Percentiles rank a stretch among this genome's conserved stretches.
phyloP scores from a whole-genome alignment of 2,888 invertebrate species.

The Scrobipalpa atriplicella region DNA sequence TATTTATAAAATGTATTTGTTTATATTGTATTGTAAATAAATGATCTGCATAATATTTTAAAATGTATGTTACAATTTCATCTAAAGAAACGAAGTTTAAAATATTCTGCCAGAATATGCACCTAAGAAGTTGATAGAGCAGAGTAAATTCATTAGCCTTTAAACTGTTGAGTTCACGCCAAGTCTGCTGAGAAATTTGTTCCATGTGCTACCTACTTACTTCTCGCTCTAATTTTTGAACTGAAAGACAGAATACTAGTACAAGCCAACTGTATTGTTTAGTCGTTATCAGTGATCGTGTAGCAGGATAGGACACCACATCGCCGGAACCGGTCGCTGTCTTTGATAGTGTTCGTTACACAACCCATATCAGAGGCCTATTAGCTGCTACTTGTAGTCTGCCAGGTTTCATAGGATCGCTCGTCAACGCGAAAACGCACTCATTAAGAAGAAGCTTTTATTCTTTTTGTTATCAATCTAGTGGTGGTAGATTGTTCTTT shows the following conservation, averaged over 20 bases:
- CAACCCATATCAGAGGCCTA: too few species aligned
- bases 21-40: too few species aligned
- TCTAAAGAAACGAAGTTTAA: neutral
- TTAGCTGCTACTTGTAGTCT: too few species aligned
- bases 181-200: slow-evolving; percentile 5
- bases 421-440: too few species aligned
- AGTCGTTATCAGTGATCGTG: neutral
- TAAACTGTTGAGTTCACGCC: slow-evolving; percentile 13
- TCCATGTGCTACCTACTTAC: slow-evolving; percentile 15
- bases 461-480: too few species aligned
- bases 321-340: neutral
- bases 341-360: too few species aligned
- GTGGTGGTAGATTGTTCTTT: too few species aligned
- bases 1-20: too few species aligned
- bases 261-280: neutral
- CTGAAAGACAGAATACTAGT: slow-evolving; percentile 10
- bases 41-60: too few species aligned
- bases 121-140: slow-evolving; percentile 12
- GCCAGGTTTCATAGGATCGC: too few species aligned
- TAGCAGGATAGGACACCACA: neutral
- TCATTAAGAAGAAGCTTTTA: too few species aligned
- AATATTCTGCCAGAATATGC: neutral
- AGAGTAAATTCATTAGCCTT: slow-evolving; percentile 13
- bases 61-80: too few species aligned
- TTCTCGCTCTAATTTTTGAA: slow-evolving; percentile 14